phyloP scores from a whole-genome alignment of 2,888 invertebrate genomes.

The Adineta ricciae region DNA sequence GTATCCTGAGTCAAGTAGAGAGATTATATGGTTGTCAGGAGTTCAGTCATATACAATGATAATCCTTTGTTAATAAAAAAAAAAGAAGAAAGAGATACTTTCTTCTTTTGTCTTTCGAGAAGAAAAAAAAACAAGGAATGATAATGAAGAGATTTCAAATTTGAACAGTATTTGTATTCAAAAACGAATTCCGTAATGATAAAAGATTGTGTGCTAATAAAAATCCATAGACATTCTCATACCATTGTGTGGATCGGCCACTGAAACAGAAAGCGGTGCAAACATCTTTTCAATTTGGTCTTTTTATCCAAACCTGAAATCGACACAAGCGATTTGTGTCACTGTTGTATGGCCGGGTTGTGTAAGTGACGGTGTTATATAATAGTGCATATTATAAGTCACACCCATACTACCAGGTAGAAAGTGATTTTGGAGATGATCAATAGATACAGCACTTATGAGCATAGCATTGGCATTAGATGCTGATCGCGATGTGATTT shows the following conservation, averaged over 20 bases:
- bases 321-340: background rate
- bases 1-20: background rate
- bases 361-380: background rate
- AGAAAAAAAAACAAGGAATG: background rate
- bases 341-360: background rate
- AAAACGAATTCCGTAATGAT: background rate
- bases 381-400: slow-evolving; percentile 3
- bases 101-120: background rate
- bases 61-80: background rate
- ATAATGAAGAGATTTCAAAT: background rate
- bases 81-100: background rate
- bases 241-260: slow-evolving; percentile 2
- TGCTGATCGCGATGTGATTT: background rate
- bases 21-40: background rate
- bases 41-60: background rate
- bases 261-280: background rate
- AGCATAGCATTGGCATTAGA: background rate
- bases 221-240: background rate
- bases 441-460: background rate
- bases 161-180: background rate
- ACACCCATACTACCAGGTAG: background rate
- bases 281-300: too few species aligned
- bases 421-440: slow-evolving; percentile 21
- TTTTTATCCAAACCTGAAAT: background rate
- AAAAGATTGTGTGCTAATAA: background rate